Evolutionary conservation across 1,140 invertebrate species (phyloP).

Genomic region (Brachionus paranguensis): DNA sequence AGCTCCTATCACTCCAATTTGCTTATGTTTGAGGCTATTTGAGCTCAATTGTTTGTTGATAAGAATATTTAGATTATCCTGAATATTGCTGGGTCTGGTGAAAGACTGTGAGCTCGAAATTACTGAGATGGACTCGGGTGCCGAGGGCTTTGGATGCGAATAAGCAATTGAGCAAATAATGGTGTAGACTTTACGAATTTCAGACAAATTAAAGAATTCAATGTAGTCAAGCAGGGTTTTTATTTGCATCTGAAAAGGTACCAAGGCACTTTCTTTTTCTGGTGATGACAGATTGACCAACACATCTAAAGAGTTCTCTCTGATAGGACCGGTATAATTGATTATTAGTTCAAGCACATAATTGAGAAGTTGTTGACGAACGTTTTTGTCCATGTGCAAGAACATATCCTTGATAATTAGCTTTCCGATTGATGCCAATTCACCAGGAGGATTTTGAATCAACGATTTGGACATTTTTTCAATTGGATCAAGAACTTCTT

Average conservation of each 20-base stretch:
- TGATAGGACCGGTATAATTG: neutral
- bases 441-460: neutral
- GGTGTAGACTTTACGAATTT: neutral
- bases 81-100: neutral
- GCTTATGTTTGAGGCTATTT: slow-evolving; percentile 14
- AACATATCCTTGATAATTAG: neutral
- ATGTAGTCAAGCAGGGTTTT: slow-evolving; percentile 21
- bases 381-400: neutral
- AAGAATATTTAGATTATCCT: slow-evolving; percentile 10
- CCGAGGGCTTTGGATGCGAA: neutral
- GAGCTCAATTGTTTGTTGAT: slow-evolving; percentile 25
- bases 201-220: neutral
- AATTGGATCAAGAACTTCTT: neutral
- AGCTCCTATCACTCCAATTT: slow-evolving; percentile 36
- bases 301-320: slow-evolving; percentile 20
- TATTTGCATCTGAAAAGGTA: neutral
- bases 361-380: neutral
- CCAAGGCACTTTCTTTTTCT: neutral
- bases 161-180: slow-evolving; percentile 31
- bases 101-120: slow-evolving; percentile 12
- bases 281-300: neutral
- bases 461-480: neutral
- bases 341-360: neutral
- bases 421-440: neutral
- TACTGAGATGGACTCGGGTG: neutral